These are phyloP conservation scores for Tupaia tana DNA, from an alignment of 2,113 vertebrate genomes.

Conservation along the genomic window DNA sequence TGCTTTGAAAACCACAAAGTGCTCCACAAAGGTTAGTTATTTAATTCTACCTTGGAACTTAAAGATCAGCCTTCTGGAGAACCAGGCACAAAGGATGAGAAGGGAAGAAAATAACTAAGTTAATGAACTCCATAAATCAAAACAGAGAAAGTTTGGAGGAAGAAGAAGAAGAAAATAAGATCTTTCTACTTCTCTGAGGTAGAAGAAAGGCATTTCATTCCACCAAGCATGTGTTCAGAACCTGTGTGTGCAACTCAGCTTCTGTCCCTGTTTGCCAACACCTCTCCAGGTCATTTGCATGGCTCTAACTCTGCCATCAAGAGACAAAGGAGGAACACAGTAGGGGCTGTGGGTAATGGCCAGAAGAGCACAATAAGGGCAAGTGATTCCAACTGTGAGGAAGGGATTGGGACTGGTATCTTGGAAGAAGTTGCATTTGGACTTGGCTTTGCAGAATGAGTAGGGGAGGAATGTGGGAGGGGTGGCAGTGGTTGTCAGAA, in stretches of 20 bases:
- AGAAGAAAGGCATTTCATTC: not conserved
- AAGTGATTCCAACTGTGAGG: not conserved
- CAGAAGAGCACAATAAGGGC: not conserved
- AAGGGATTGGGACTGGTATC: not conserved
- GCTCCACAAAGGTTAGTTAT: constrained; percentile 49
- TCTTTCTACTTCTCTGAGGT: not conserved
- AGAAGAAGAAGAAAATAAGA: not conserved
- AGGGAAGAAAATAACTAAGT: constrained; percentile 58
- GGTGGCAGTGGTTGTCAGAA: not conserved
- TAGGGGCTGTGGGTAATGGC: not conserved
- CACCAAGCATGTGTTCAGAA: not conserved
- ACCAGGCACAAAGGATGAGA: constrained; percentile 38
- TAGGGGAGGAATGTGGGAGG: not conserved
- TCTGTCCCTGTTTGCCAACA: not conserved
- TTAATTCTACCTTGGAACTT: constrained; percentile 62
- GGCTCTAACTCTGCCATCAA: not conserved
- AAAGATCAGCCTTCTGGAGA: constrained; percentile 63
- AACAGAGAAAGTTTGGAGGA: constrained; percentile 53
- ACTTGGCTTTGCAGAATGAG: not conserved
- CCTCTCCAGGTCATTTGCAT: not conserved
- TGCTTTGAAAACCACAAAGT: constrained; percentile 39
- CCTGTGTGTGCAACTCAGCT: not conserved
- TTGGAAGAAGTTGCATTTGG: not conserved
- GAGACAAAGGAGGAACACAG: not conserved
- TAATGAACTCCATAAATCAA: constrained; percentile 77